Conservation (phyloP, 2,113 vertebrate species). For the Mola mola region DNA sequence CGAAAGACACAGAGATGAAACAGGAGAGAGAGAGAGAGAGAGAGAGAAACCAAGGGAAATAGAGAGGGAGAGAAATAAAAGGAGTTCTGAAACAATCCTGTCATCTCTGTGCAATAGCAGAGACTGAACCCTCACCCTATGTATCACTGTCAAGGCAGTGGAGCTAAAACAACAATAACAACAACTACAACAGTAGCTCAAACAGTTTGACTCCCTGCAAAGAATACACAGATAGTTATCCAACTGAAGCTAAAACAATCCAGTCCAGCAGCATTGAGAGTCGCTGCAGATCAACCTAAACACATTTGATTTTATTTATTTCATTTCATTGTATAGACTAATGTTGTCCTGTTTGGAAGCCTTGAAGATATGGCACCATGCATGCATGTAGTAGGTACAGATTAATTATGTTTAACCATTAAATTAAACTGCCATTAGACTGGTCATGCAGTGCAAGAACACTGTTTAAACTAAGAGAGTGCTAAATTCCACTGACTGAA, state of each 20-base stretch:
- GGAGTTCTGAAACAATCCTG: slow-evolving; percentile 63
- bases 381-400: not conserved
- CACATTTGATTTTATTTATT: slow-evolving; percentile 2
- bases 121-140: slow-evolving; percentile 64
- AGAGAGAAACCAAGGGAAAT: slow-evolving; percentile 24
- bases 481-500: too few species aligned
- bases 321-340: not conserved
- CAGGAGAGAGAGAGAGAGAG: slow-evolving; percentile 5
- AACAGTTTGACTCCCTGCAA: slow-evolving; percentile 49
- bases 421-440: too few species aligned
- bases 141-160: slow-evolving; percentile 61
- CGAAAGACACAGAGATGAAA: slow-evolving; percentile 49
- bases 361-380: fast-evolving
- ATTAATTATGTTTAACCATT: too few species aligned
- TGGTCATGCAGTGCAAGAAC: too few species aligned
- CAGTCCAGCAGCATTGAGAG: slow-evolving; percentile 3
- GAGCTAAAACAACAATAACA: slow-evolving; percentile 64
- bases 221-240: slow-evolving; percentile 26
- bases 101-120: slow-evolving; percentile 59
- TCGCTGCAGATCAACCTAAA: slow-evolving; percentile 8
- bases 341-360: too few species aligned
- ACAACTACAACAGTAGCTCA: slow-evolving; percentile 28
- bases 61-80: slow-evolving; percentile 18
- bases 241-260: slow-evolving; percentile 26
- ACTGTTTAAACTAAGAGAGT: too few species aligned